Base-by-base conservation (phyloP, 2,113 vertebrate species). In the Vulpes ferrilata region DNA sequence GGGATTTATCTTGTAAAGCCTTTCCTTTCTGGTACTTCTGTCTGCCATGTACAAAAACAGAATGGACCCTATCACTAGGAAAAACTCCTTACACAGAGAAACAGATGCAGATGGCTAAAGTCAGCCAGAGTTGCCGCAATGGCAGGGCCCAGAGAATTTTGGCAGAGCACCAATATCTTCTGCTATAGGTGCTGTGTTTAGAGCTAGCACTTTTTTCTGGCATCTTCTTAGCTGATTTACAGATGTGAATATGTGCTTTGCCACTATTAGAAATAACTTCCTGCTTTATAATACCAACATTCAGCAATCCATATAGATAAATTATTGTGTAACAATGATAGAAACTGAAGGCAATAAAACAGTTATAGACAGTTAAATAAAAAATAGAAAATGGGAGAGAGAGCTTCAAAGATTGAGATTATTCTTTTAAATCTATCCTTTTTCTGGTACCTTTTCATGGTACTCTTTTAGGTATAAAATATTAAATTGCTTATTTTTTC, bases 401-500 rank as follows among this genome's bases (percentile, higher is more conserved):
- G 5, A 2, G 0, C 90, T 85, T 55, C 22, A 25, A 86, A 93
- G 32, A 32, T 9, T 2, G 15, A 32, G 17, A 30, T n/a, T 71
- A 85, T 4, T 3, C 6, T 19, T 78, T 19, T 10, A 81, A 59
- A 43, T 53, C 11, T 12, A 88, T 5, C 2, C 12, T 23, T 76
- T 48, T 76, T 48, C 38, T 48, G 48, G 6, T 76, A 76, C 12
- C 6, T 76, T 76, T 43, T 85, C 32, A 60, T 35, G 11, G 32
- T 38, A 38, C 11, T 1, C 32, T 53, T 48, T 88, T 16, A 86
- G 65, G 3, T 78, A 90, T 30, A 86, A 78, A 83, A 19, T 74
- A 78, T 10, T 71, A 59, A 96, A 60, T 59, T 60, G 57, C 11
- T 93, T n/a, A 69, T 48, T 82, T 95, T 20, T 90, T 79, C 55